Conservation (phyloP, 2,113 vertebrate genomes). For the Heteronetta atricapilla region DNA sequence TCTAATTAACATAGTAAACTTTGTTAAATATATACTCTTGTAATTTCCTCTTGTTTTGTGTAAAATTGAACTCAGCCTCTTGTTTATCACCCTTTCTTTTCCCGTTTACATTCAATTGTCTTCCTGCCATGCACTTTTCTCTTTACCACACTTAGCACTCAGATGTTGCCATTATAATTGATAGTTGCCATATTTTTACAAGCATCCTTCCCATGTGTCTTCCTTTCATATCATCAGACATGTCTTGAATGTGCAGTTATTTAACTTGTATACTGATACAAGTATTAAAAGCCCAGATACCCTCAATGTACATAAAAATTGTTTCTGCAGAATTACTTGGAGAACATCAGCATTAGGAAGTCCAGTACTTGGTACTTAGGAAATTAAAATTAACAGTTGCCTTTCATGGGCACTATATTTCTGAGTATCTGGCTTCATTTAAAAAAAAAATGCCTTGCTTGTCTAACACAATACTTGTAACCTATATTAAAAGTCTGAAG, state of each 20-base stretch:
- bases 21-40: neutral
- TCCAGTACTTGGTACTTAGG: neutral
- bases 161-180: neutral
- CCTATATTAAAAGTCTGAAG: neutral
- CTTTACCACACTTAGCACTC: neutral
- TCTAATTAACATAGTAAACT: neutral
- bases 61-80: neutral
- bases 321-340: neutral
- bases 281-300: neutral
- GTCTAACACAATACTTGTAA: neutral
- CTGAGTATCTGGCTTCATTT: neutral
- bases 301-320: neutral
- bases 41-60: neutral
- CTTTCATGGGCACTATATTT: neutral
- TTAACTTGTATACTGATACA: neutral
- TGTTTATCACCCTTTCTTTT: neutral
- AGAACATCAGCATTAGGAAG: neutral
- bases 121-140: neutral
- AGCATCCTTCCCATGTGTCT: neutral
- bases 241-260: neutral
- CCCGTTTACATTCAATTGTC: neutral
- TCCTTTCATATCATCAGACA: neutral
- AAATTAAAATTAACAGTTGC: neutral
- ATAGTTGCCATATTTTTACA: rapidly evolving
- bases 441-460: neutral